Percentiles rank a stretch among this genome's conserved stretches.
Conservation (phyloP, 2,797 vertebrate genomes). For the Australoheros facetus region DNA sequence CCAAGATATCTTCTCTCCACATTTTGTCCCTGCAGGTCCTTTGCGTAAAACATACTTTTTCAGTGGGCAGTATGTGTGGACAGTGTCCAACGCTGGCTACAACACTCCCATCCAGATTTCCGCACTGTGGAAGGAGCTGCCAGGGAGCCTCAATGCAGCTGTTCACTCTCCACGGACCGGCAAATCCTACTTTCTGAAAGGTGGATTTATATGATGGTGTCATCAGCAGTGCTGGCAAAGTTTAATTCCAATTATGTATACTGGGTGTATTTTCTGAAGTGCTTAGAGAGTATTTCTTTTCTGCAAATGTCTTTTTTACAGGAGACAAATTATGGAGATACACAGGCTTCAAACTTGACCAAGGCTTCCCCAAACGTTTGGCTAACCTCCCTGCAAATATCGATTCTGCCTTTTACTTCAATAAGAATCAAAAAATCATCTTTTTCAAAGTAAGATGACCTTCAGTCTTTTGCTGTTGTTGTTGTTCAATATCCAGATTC, state of each 20-base stretch:
- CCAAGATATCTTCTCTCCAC: not conserved
- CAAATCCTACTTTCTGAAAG: constrained; percentile 87
- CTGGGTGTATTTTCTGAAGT: not conserved
- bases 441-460: constrained; percentile 83
- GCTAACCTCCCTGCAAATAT: constrained; percentile 77
- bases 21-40: constrained; percentile 73
- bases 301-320: constrained; percentile 34
- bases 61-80: constrained; percentile 86
- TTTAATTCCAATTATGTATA: not conserved
- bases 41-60: constrained; percentile 82
- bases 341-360: constrained; percentile 81
- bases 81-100: constrained; percentile 75
- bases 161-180: constrained; percentile 84
- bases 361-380: constrained; percentile 82
- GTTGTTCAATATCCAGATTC: not conserved
- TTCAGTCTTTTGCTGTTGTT: not conserved
- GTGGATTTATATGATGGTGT: constrained; percentile 54
- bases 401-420: constrained; percentile 84
- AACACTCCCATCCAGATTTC: constrained; percentile 75
- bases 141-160: constrained; percentile 82
- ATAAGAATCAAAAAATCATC: constrained; percentile 79
- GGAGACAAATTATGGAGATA: constrained; percentile 85
- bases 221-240: not conserved
- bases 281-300: not conserved
- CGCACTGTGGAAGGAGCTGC: constrained; percentile 84